Evolutionary conservation across 1,140 invertebrate species (phyloP).

Genomic region (Meloidogyne floridensis): DNA sequence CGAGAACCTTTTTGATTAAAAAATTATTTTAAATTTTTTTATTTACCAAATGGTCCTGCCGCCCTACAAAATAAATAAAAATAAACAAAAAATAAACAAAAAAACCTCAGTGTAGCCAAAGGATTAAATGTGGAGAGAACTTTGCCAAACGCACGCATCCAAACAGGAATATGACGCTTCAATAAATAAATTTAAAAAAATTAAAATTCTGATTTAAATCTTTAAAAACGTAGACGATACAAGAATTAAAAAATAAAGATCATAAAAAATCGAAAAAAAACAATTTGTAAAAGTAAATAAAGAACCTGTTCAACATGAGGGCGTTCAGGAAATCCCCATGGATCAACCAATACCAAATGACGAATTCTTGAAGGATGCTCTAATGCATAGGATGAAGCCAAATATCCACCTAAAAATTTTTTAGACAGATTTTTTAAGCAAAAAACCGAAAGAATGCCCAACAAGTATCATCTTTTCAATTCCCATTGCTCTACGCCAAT

Average conservation of each 20-base stretch:
- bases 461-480: constrained; percentile 84
- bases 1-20: constrained; percentile 40
- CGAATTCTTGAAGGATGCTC: constrained; percentile 75
- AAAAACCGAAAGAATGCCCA: constrained; percentile 78
- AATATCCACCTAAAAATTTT: constrained; percentile 76
- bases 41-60: constrained; percentile 79
- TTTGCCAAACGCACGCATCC: constrained; percentile 60
- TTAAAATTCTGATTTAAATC: neutral
- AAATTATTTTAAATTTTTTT: constrained; percentile 18
- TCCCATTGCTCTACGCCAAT: constrained; percentile 87
- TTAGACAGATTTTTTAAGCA: neutral
- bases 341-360: constrained; percentile 89
- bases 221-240: too few relatives aligned
- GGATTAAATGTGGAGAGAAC: constrained; percentile 80
- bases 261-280: neutral
- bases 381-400: constrained; percentile 87
- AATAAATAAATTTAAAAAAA: neutral
- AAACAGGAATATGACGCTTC: constrained; percentile 54
- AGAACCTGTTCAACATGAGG: constrained; percentile 71
- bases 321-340: constrained; percentile 91
- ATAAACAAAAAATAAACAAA: too few relatives aligned
- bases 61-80: constrained; percentile 68
- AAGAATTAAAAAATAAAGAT: too few relatives aligned
- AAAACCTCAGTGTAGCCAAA: constrained; percentile 75
- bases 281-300: constrained; percentile 52